These are phyloP conservation scores for Sebastolobus altivelis DNA, from an alignment of 2,797 vertebrate genomes.

Conservation along the genomic window DNA sequence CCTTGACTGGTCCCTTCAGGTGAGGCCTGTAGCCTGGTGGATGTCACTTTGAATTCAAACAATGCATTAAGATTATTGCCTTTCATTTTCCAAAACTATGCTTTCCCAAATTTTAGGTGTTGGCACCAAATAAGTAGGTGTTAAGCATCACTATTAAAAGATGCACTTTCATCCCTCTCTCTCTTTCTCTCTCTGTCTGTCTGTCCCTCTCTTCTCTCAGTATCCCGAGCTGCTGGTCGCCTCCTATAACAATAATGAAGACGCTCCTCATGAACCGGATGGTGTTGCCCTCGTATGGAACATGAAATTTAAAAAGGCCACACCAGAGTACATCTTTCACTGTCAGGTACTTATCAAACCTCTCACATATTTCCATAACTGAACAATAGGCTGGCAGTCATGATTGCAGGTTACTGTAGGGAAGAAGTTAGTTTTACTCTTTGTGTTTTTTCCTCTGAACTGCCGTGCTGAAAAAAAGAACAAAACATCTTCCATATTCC, in stretches of 20 bases:
- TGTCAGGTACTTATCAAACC: conserved; percentile 89
- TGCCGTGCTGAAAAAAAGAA: neutral
- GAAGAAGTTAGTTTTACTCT: neutral
- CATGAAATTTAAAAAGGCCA: conserved; percentile 98
- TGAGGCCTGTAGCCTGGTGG: conserved; percentile 70
- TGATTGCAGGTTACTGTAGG: neutral
- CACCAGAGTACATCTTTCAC: conserved; percentile 97
- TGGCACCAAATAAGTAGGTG: neutral
- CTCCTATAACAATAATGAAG: conserved; percentile 98
- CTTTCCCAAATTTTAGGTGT: neutral
- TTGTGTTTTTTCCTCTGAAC: neutral
- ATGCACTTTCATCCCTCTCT: neutral
- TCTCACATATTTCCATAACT: neutral
- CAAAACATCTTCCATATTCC: neutral
- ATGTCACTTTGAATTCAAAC: neutral
- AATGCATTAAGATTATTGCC: neutral
- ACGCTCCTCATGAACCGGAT: conserved; percentile 96
- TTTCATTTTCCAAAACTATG: neutral
- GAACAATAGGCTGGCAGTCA: neutral
- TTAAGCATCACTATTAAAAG: neutral
- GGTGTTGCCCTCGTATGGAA: conserved; percentile 97
- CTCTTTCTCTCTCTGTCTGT: neutral
- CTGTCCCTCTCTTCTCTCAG: conserved; percentile 74
- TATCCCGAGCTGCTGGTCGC: conserved; percentile 97
- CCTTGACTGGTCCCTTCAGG: conserved; percentile 98